These are phyloP conservation scores for Amphipyra berbera DNA, from an alignment of 2,888 invertebrate genomes.

Conservation along the genomic window DNA sequence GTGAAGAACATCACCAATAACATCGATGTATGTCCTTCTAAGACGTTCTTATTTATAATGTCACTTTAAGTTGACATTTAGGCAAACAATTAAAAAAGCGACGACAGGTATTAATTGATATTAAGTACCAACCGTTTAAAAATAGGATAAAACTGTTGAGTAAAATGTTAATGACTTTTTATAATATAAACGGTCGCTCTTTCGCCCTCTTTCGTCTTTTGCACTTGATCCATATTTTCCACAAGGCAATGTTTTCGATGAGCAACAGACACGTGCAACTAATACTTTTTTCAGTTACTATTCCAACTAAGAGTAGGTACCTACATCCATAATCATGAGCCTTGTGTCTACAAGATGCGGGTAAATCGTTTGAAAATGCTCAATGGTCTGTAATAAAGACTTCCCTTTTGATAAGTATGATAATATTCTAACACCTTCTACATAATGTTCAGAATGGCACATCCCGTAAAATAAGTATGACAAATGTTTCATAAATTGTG, in stretches of 20 bases:
- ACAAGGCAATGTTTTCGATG: background rate
- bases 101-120: no score
- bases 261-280: slow-evolving; percentile 42
- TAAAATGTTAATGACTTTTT: background rate
- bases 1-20: no score
- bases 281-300: no score
- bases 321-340: slow-evolving; percentile 53
- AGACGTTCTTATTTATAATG: no score
- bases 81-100: no score
- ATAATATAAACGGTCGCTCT: no score
- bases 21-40: no score
- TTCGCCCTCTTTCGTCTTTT: background rate
- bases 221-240: background rate
- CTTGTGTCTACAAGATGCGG: slow-evolving; percentile 29
- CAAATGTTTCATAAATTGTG: slow-evolving; percentile 6
- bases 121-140: background rate
- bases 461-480: slow-evolving; percentile 18
- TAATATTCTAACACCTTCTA: slow-evolving; percentile 32
- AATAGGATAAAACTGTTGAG: background rate
- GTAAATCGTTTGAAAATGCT: slow-evolving; percentile 56
- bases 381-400: slow-evolving; percentile 53
- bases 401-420: slow-evolving; percentile 40
- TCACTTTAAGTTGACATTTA: no score
- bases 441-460: slow-evolving; percentile 17
- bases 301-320: background rate